Base-by-base conservation (phyloP, 2,888 invertebrate species). In the Seira sanloemensis region DNA sequence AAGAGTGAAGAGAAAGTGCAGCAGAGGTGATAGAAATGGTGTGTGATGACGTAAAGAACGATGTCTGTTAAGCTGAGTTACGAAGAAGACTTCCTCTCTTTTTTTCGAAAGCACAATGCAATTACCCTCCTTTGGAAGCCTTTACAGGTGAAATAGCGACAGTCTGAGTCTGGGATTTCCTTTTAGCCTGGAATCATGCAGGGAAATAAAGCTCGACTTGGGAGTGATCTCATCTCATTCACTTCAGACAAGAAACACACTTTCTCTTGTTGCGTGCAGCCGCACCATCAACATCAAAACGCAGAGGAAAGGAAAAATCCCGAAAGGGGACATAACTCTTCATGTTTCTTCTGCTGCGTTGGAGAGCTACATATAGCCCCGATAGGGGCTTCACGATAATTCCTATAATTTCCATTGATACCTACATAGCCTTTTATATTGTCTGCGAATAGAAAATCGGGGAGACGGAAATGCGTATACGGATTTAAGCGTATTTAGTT, bases 241-340 rank as follows among this genome's bases (percentile, higher is more conserved):
- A 25, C 18, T 24, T 27, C 27, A 62, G 62, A 62, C 62, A 62
- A 62, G 62, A 62, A 62, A 62, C 62, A 62, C 62, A 21, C 62
- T 62, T 62, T 37, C 69, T 37, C 37, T 37, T 27, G 25, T 78
- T 78, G 78, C 78, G 78, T 78, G 78, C 78, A 71, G 65, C 66
- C 65, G 27, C 65, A 78, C 69, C 72, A 78, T 78, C 72, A 78
- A 62, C 62, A 62, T 62, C 21, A 5, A n/a, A 37, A 37, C 37
- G 37, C 62, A 16, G 2, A 21, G 19, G 62, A 62, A 62, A 62
- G n/a, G n/a, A n/a, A 62, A 25, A 74, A 74, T 19, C 74, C 74
- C 74, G 18, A 74, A 74, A 74, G 74, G 62, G 50, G 62, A 78
- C 79, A 79, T 79, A 79, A 79, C 79, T 79, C 79, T 79, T 79